Evolutionary conservation across 2,797 vertebrate species (phyloP).

Genomic region (Peromyscus aztecus): DNA sequence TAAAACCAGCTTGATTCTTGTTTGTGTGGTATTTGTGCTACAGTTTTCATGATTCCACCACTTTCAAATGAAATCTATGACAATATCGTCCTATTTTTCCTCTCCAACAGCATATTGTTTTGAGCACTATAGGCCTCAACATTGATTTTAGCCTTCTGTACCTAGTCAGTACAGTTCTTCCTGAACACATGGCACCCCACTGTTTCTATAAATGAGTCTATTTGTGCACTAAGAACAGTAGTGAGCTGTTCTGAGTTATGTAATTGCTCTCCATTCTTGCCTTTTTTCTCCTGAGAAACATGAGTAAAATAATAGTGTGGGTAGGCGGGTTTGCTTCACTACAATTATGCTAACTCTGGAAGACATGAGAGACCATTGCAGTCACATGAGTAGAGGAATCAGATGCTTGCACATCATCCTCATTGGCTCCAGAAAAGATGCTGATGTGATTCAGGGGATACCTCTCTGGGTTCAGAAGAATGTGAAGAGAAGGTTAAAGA

Average conservation of each 20-base stretch:
- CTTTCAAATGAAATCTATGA: constrained; percentile 48
- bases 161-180: background rate
- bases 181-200: background rate
- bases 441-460: background rate
- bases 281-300: background rate
- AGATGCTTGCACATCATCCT: background rate
- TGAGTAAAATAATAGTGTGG: background rate
- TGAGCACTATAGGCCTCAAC: background rate
- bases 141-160: background rate
- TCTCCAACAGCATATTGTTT: background rate
- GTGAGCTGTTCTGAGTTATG: background rate
- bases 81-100: background rate
- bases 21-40: constrained; percentile 73
- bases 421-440: too few relatives aligned
- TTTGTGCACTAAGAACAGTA: background rate
- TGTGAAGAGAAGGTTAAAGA: background rate
- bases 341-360: background rate
- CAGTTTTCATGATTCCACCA: constrained; percentile 64
- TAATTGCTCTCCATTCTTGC: background rate
- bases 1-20: constrained; percentile 63
- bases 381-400: background rate
- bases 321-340: background rate
- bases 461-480: background rate
- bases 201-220: background rate
- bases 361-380: background rate